Percentiles rank a stretch among this genome's conserved stretches.
Evolutionary conservation across 2,797 vertebrate genomes (phyloP).

Genomic region (Rhinella marina): DNA sequence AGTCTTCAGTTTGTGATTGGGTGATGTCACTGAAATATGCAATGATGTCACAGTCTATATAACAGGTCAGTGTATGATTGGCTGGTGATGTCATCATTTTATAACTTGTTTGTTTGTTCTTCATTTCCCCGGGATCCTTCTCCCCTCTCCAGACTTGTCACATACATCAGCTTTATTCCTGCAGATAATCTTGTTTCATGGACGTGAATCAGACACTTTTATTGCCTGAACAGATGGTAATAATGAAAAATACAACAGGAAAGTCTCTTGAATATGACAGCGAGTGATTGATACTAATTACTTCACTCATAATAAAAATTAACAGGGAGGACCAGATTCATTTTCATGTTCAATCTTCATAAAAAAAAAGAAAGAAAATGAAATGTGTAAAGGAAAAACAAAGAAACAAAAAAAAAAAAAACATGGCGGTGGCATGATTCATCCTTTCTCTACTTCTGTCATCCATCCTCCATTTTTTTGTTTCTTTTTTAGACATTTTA

Average conservation of each 20-base stretch:
- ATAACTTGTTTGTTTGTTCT: neutral
- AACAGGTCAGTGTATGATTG: neutral
- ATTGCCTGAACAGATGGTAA: conserved; percentile 43
- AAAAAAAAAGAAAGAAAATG: neutral
- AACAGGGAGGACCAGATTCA: neutral
- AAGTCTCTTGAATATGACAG: neutral
- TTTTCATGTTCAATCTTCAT: neutral
- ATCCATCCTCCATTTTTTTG: neutral
- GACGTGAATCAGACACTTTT: neutral
- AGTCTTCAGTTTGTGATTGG: neutral
- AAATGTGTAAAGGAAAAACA: neutral
- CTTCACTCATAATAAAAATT: conserved; percentile 17
- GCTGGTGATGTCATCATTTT: neutral
- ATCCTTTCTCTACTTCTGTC: too few relatives aligned
- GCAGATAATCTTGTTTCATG: conserved; percentile 29
- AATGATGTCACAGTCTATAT: neutral
- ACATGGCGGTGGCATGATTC: too few relatives aligned
- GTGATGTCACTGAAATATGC: neutral
- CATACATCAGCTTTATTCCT: neutral
- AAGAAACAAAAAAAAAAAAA: neutral
- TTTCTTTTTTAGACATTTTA: too few relatives aligned
- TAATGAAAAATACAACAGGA: neutral
- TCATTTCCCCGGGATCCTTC: neutral
- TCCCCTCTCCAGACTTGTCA: too few relatives aligned
- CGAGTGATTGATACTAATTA: conserved; percentile 39